Percentiles rank a stretch among this genome's conserved stretches.
Evolutionary conservation across 2,113 vertebrate species (phyloP).

Genomic region (Gobiocypris rarus): DNA sequence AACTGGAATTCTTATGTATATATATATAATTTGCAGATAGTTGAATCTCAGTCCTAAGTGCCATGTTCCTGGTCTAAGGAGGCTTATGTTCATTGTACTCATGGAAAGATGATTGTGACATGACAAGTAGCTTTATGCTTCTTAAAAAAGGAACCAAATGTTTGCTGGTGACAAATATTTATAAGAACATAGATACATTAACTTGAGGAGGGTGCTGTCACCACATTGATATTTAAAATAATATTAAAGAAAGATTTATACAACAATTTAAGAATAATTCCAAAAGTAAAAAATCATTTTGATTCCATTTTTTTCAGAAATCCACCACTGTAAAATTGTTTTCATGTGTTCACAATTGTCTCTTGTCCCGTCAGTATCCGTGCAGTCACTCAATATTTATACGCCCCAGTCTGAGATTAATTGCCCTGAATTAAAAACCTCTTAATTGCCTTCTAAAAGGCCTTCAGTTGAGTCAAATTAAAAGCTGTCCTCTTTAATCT

Average conservation of each 20-base stretch:
- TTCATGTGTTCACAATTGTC: neutral
- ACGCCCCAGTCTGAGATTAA: neutral
- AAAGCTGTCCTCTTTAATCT: slow-evolving; percentile 18
- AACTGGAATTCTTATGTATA: neutral
- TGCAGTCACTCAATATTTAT: slow-evolving; percentile 15
- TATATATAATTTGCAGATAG: neutral
- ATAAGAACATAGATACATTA: too few relatives aligned
- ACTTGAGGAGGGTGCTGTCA: too few relatives aligned
- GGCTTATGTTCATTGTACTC: too few relatives aligned
- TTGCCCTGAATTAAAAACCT: slow-evolving; percentile 32
- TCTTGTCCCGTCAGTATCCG: neutral
- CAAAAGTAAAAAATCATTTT: neutral
- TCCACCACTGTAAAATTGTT: neutral
- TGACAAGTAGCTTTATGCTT: too few relatives aligned
- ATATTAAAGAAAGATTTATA: neutral
- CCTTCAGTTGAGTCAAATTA: slow-evolving; percentile 24
- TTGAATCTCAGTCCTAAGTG: neutral
- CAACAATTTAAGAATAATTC: neutral
- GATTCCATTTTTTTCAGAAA: too few relatives aligned
- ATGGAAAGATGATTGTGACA: too few relatives aligned
- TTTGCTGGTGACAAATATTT: too few relatives aligned
- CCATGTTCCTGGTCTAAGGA: too few relatives aligned
- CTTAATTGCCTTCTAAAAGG: slow-evolving; percentile 16
- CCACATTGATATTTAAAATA: neutral
- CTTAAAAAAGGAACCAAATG: too few relatives aligned